Evolutionary conservation across 2,888 invertebrate species (phyloP).

Genomic region (Ceramica pisi): DNA sequence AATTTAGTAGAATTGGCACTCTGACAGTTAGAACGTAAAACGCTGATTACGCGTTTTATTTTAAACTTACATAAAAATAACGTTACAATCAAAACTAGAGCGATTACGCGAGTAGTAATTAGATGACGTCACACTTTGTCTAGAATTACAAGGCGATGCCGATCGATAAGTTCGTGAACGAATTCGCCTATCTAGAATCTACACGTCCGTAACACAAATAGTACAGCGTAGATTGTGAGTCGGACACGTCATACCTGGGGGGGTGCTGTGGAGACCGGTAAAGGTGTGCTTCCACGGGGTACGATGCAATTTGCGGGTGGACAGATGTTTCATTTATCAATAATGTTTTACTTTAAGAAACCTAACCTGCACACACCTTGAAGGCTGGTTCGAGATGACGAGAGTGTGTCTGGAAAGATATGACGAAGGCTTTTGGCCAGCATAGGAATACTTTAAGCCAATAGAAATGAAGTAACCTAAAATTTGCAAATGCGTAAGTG

Average conservation of each 20-base stretch:
- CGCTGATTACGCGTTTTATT: neutral
- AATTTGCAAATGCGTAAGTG: too few species aligned
- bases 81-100: neutral
- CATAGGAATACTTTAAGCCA: too few species aligned
- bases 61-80: neutral
- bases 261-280: too few species aligned
- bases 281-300: neutral
- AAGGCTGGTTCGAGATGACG: too few species aligned
- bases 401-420: too few species aligned
- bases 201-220: conserved; percentile 21
- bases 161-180: conserved; percentile 39
- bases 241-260: conserved; percentile 16
- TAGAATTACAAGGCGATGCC: conserved; percentile 12
- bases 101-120: conserved; percentile 26
- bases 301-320: neutral
- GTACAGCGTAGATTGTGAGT: neutral
- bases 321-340: neutral
- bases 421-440: too few species aligned
- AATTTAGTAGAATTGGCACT: too few species aligned
- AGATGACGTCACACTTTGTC: conserved; percentile 46
- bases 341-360: neutral
- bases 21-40: too few species aligned
- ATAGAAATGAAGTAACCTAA: too few species aligned
- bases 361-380: neutral
- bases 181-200: conserved; percentile 22